Percentiles rank a stretch among this genome's conserved stretches.
Evolutionary conservation across 2,888 invertebrate species (phyloP).

Genomic region (Scaptomyza cyrtandrae): DNA sequence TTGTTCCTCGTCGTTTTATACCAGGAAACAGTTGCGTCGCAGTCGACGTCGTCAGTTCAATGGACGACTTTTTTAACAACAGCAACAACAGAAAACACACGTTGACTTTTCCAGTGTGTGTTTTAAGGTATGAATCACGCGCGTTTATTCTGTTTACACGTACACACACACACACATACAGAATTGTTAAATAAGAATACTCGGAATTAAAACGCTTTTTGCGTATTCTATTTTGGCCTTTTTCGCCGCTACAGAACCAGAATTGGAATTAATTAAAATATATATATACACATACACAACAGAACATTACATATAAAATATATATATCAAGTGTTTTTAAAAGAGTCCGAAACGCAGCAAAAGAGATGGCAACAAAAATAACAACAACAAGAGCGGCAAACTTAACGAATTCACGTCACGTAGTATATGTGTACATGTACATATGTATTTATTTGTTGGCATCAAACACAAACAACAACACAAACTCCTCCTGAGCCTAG

Average conservation of each 20-base stretch:
- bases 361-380: slow-evolving; percentile 13
- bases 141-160: slow-evolving; percentile 54
- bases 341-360: slow-evolving; percentile 29
- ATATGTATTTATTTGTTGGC: slow-evolving; percentile 31
- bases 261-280: slow-evolving; percentile 63
- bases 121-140: slow-evolving; percentile 66
- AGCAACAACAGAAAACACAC: slow-evolving; percentile 32
- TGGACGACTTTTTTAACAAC: slow-evolving; percentile 55
- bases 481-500: slow-evolving; percentile 35
- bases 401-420: slow-evolving; percentile 77
- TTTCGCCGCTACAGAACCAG: slow-evolving; percentile 65
- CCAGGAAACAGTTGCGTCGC: slow-evolving; percentile 61
- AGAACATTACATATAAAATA: neutral
- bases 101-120: slow-evolving; percentile 39
- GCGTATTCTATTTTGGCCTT: slow-evolving; percentile 76
- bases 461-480: slow-evolving; percentile 9
- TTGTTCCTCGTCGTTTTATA: slow-evolving; percentile 29
- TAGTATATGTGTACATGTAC: slow-evolving; percentile 60
- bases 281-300: slow-evolving; percentile 29
- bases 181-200: slow-evolving; percentile 54
- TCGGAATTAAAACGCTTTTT: slow-evolving; percentile 68
- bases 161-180: slow-evolving; percentile 16
- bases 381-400: slow-evolving; percentile 49
- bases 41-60: slow-evolving; percentile 57
- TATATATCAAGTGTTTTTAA: slow-evolving; percentile 9